A percentile compares a stretch with the other conserved stretches of the same genome.
Evolutionary conservation across 2,797 vertebrate species (phyloP).

Genomic region (Menidia menidia): DNA sequence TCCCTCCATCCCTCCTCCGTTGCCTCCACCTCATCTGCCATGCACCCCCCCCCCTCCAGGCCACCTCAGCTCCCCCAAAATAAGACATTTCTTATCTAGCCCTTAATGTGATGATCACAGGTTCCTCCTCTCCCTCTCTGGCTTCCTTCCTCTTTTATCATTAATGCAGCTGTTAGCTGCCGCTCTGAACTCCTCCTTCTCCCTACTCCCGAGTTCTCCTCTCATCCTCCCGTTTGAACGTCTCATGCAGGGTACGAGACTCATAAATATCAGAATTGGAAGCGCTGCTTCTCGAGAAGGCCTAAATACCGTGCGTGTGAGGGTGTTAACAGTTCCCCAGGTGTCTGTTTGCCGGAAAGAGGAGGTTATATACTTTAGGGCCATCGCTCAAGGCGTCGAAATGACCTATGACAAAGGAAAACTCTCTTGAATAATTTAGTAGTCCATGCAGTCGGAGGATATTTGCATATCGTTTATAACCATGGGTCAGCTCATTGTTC

Average conservation of each 20-base stretch:
- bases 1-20: constrained; percentile 16
- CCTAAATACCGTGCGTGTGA: neutral
- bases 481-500: constrained; percentile 1
- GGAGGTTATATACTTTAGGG: neutral
- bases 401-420: too few species aligned
- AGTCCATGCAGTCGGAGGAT: neutral
- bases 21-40: constrained; percentile 40
- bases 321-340: neutral
- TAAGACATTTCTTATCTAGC: constrained; percentile 74
- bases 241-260: neutral
- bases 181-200: constrained; percentile 57
- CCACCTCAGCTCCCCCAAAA: constrained; percentile 55
- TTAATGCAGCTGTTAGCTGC: constrained; percentile 77
- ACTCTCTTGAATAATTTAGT: neutral
- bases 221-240: neutral
- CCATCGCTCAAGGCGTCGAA: too few species aligned
- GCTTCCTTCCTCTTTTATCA: constrained; percentile 76
- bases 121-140: constrained; percentile 58
- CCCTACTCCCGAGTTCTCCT: constrained; percentile 19
- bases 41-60: constrained; percentile 37
- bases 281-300: too few species aligned
- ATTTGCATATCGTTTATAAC: neutral
- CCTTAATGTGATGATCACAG: constrained; percentile 69
- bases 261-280: too few species aligned
- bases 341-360: neutral